phyloP scores from a whole-genome alignment of 2,888 invertebrate species.

The Archips crataeganus region DNA sequence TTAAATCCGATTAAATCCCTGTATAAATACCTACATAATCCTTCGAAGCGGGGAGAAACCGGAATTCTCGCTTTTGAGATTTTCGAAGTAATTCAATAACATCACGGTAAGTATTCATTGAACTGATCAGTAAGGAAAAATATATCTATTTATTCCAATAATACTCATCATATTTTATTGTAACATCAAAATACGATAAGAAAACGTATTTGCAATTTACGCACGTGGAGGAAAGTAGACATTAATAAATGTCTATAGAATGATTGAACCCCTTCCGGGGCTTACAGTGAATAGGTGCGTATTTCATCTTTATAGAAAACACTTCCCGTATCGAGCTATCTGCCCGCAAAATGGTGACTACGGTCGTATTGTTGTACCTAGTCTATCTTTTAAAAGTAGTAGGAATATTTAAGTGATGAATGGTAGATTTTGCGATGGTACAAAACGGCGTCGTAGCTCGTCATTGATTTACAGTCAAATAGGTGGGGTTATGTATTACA shows the following conservation, averaged over 20 bases:
- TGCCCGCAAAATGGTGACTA: constrained; percentile 14
- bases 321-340: constrained; percentile 11
- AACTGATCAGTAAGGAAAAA: constrained; percentile 6
- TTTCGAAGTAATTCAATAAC: constrained; percentile 1
- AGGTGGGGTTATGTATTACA: too few species aligned
- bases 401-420: background rate
- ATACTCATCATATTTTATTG: background rate
- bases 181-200: background rate
- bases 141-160: background rate
- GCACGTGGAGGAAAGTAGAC: constrained; percentile 13
- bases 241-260: constrained; percentile 14
- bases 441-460: too few species aligned
- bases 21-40: constrained; percentile 3
- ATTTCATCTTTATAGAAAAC: constrained; percentile 26
- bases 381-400: background rate
- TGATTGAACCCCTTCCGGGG: constrained; percentile 18
- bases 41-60: background rate
- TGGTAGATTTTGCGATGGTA: background rate
- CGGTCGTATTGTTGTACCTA: constrained; percentile 16
- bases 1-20: constrained; percentile 9
- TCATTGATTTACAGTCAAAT: too few species aligned
- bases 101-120: background rate
- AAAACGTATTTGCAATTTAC: background rate
- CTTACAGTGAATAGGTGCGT: constrained; percentile 16
- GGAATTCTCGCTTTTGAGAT: background rate